Evolutionary conservation across 2,797 vertebrate species (phyloP).

Genomic region (Brotula barbata): DNA sequence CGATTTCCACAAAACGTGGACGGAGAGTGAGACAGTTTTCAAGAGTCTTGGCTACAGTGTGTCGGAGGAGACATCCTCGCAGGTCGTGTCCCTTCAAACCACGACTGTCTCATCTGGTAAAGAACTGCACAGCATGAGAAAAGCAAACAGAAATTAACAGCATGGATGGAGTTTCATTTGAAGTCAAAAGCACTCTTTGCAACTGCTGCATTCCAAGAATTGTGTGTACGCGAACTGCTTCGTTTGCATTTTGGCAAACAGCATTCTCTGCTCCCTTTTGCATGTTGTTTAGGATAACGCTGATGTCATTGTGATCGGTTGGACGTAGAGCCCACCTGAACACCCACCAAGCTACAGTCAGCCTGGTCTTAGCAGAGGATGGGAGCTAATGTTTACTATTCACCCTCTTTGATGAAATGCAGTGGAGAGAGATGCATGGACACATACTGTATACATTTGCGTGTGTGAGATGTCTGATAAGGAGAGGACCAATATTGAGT

Average conservation of each 20-base stretch:
- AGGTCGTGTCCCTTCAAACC: constrained; percentile 75
- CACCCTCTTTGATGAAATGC: background rate
- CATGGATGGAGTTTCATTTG: constrained; percentile 33
- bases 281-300: background rate
- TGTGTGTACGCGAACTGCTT: background rate
- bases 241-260: background rate
- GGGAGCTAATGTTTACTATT: constrained; percentile 2
- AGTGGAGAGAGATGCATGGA: background rate
- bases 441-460: too few species aligned
- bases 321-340: too few species aligned
- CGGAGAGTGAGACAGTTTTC: constrained; percentile 87
- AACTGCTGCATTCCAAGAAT: constrained; percentile 1
- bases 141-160: constrained; percentile 56
- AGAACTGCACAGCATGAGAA: constrained; percentile 70
- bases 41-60: constrained; percentile 82
- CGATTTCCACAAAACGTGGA: constrained; percentile 87
- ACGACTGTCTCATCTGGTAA: constrained; percentile 81
- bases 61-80: constrained; percentile 78
- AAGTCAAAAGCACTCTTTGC: constrained; percentile 8
- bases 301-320: background rate
- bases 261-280: background rate
- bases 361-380: constrained; percentile 2
- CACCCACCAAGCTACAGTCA: too few species aligned
- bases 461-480: too few species aligned
- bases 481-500: too few species aligned